A percentile compares a stretch with the other conserved stretches of the same genome.
Evolutionary conservation across 2,113 vertebrate species (phyloP).

Genomic region (Etheostoma spectabile): DNA sequence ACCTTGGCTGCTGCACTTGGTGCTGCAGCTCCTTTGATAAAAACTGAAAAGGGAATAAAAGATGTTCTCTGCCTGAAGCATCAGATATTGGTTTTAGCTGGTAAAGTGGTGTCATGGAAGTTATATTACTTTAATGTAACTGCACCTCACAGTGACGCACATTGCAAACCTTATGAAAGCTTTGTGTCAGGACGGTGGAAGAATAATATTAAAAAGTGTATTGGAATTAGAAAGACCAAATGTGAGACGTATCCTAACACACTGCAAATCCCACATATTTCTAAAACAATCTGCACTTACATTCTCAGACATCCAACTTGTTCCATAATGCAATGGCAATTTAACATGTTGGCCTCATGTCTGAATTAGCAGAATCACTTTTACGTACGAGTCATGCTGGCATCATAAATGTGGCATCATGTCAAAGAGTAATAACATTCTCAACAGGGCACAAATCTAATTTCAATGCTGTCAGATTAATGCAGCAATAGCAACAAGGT

Average conservation of each 20-base stretch:
- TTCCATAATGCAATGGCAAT: not conserved
- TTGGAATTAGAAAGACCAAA: not conserved
- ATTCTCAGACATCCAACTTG: not conserved
- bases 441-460: not conserved
- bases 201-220: not conserved
- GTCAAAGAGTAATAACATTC: not conserved
- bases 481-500: not conserved
- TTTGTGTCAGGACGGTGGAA: not conserved
- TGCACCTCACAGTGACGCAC: constrained; percentile 34
- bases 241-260: not conserved
- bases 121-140: constrained; percentile 40
- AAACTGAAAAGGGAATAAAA: constrained; percentile 64
- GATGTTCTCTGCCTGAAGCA: constrained; percentile 48
- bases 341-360: not conserved
- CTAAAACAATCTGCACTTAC: too few relatives aligned
- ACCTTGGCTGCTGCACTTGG: constrained; percentile 50
- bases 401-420: too few relatives aligned
- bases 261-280: not conserved
- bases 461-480: not conserved
- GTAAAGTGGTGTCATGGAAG: constrained; percentile 38
- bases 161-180: constrained; percentile 18
- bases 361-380: not conserved
- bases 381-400: not conserved
- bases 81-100: constrained; percentile 23
- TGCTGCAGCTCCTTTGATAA: constrained; percentile 49